Evolutionary conservation across 2,888 invertebrate genomes (phyloP).

Genomic region (Leuctra nigra): DNA sequence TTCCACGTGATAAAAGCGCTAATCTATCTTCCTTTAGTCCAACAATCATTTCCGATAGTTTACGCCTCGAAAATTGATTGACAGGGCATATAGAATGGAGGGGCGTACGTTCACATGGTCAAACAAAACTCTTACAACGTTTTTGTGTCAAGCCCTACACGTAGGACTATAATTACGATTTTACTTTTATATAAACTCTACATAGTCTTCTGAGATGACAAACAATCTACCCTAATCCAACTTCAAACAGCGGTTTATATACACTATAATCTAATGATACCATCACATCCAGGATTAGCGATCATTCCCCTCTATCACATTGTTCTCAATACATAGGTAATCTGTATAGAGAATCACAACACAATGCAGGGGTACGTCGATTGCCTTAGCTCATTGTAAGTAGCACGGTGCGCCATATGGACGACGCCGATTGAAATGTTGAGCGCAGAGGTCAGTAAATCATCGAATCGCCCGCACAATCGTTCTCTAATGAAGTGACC

Average conservation of each 20-base stretch:
- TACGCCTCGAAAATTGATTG: conserved; percentile 17
- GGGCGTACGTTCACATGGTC: too few relatives aligned
- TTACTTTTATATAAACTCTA: too few relatives aligned
- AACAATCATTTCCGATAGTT: conserved; percentile 16
- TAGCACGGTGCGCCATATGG: background rate
- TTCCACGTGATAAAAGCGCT: conserved; percentile 10
- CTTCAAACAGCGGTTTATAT: too few relatives aligned
- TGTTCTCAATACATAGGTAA: conserved; percentile 1
- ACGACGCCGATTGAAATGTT: background rate
- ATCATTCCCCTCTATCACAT: background rate
- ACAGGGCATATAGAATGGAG: background rate
- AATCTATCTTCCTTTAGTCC: conserved; percentile 14
- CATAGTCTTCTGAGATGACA: too few relatives aligned
- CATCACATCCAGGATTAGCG: background rate
- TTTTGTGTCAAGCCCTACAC: too few relatives aligned
- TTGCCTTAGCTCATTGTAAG: conserved; percentile 6
- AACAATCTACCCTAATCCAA: too few relatives aligned
- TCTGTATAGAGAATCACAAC: background rate
- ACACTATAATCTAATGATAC: background rate
- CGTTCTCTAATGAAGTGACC: conserved; percentile 15
- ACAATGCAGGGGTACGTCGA: conserved; percentile 4
- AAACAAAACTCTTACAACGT: too few relatives aligned
- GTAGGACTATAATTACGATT: too few relatives aligned
- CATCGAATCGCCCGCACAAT: too few relatives aligned
- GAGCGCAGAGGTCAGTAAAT: too few relatives aligned